Conservation (phyloP, 2,113 vertebrate genomes). For the Benthochromis sp. region DNA sequence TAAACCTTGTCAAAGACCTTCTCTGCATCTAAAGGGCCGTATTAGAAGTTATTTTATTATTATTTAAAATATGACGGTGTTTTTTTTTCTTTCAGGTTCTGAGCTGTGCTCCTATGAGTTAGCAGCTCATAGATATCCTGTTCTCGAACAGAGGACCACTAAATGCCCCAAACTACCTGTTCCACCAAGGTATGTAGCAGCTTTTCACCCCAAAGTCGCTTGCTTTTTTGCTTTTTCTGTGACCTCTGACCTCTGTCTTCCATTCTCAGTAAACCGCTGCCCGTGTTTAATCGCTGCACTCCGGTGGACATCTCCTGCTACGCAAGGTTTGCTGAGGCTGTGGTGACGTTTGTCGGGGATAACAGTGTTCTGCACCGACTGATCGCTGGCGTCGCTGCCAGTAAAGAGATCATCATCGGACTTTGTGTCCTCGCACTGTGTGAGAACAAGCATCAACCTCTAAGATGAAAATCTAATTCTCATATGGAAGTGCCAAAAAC, state of each 20-base stretch:
- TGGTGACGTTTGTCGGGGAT: constrained; percentile 96
- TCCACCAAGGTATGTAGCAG: constrained; percentile 81
- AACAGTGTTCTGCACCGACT: constrained; percentile 93
- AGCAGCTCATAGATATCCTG: constrained; percentile 80
- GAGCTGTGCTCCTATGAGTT: constrained; percentile 86
- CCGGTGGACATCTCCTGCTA: constrained; percentile 96
- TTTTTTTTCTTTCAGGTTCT: constrained; percentile 73
- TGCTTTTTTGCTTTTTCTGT: not conserved
- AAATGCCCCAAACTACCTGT: constrained; percentile 95
- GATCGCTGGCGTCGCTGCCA: constrained; percentile 93
- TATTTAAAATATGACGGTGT: not conserved
- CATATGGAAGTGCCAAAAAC: not conserved
- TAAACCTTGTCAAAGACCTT: not conserved
- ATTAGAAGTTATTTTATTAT: not conserved
- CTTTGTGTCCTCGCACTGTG: constrained; percentile 96
- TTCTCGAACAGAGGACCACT: constrained; percentile 68
- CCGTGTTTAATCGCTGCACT: constrained; percentile 97
- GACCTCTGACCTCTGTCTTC: not conserved
- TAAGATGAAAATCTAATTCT: not conserved
- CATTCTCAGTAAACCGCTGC: constrained; percentile 79
- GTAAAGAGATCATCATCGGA: constrained; percentile 97
- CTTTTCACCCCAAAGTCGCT: rapidly evolving
- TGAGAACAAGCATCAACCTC: constrained; percentile 56
- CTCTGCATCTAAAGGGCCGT: not conserved
- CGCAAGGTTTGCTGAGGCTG: constrained; percentile 91